Conservation (phyloP, 2,888 invertebrate species). For the Drosophila ezoana region DNA sequence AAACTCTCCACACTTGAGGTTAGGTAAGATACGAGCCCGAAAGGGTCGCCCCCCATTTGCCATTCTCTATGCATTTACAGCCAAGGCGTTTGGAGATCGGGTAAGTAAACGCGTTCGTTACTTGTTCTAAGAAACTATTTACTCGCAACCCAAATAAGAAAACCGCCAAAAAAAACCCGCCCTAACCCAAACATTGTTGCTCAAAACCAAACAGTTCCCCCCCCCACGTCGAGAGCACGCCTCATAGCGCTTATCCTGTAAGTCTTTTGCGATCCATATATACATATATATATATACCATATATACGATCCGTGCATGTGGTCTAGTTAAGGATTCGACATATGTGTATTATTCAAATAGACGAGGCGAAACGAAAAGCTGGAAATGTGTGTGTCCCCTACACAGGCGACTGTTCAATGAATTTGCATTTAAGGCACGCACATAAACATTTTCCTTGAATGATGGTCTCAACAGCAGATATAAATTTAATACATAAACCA, state of each 20-base stretch:
- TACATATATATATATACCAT: conserved; percentile 12
- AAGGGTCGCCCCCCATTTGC: conserved; percentile 53
- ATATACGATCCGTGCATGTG: conserved; percentile 38
- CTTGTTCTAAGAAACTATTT: conserved; percentile 30
- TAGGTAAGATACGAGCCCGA: conserved; percentile 69
- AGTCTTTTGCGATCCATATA: conserved; percentile 5
- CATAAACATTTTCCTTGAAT: conserved; percentile 84
- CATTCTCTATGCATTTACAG: conserved; percentile 69
- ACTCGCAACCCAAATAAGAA: conserved; percentile 16
- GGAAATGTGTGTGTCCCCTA: conserved; percentile 72
- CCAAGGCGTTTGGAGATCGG: conserved; percentile 40
- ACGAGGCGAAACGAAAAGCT: conserved; percentile 34
- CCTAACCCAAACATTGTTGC: conserved; percentile 1
- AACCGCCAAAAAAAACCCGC: not conserved
- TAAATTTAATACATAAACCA: conserved; percentile 79
- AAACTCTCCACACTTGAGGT: conserved; percentile 42
- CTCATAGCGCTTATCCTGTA: conserved; percentile 4
- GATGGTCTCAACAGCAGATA: conserved; percentile 80
- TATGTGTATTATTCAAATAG: conserved; percentile 9
- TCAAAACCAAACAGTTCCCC: not conserved
- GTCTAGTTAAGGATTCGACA: conserved; percentile 10
- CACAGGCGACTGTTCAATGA: conserved; percentile 81
- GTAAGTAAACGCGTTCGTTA: conserved; percentile 65
- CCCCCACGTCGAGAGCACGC: conserved; percentile 8
- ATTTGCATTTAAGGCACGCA: conserved; percentile 82